These are phyloP conservation scores for Embiotoca jacksoni DNA, from an alignment of 2,113 vertebrate genomes.

Conservation along the genomic window DNA sequence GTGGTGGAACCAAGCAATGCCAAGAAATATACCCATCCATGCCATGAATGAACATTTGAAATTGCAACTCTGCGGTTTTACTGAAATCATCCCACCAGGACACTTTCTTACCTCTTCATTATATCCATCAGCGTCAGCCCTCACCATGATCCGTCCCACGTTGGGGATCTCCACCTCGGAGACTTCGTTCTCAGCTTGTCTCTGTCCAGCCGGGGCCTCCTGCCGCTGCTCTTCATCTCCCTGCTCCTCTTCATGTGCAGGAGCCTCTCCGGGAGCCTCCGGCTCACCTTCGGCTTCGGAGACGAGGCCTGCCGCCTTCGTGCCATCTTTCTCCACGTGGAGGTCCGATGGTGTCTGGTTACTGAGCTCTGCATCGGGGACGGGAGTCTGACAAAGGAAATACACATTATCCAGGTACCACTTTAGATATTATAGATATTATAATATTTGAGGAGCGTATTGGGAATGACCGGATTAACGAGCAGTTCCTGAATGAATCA, in stretches of 20 bases:
- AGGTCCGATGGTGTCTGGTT: slow-evolving; percentile 32
- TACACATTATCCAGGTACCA: not conserved
- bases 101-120: slow-evolving; percentile 92
- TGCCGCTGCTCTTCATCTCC: slow-evolving; percentile 48
- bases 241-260: slow-evolving; percentile 16
- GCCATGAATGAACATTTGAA: too few relatives aligned
- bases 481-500: too few relatives aligned
- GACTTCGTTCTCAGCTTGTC: slow-evolving; percentile 85
- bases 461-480: too few relatives aligned
- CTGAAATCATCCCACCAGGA: too few relatives aligned
- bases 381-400: slow-evolving; percentile 44
- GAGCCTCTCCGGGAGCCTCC: slow-evolving; percentile 35
- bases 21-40: too few relatives aligned
- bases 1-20: too few relatives aligned
- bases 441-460: too few relatives aligned
- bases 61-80: too few relatives aligned
- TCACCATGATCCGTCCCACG: slow-evolving; percentile 95
- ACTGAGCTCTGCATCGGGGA: slow-evolving; percentile 33
- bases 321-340: not conserved
- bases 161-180: slow-evolving; percentile 97
- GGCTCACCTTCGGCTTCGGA: slow-evolving; percentile 23
- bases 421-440: too few relatives aligned
- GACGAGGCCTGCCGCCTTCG: not conserved
- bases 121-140: slow-evolving; percentile 94
- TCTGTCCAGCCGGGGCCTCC: slow-evolving; percentile 70